These are phyloP conservation scores for Cyclophora albipunctata DNA, from an alignment of 2,888 invertebrate species.

Conservation along the genomic window DNA sequence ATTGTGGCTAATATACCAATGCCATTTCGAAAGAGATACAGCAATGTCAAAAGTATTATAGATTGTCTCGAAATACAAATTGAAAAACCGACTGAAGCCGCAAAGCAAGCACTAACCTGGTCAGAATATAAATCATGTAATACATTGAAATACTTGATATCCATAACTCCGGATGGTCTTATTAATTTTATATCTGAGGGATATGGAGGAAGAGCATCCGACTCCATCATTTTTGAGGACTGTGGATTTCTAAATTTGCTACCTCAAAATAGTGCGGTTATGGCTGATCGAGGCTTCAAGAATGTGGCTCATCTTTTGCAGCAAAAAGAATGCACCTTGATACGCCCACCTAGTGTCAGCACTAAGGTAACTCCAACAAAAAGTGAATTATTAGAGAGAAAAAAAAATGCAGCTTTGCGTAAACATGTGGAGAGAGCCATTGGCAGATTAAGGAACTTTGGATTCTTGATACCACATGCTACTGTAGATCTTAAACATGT, in stretches of 20 bases:
- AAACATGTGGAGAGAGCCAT: conserved; percentile 17
- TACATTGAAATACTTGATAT: conserved; percentile 30
- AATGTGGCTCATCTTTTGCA: conserved; percentile 9
- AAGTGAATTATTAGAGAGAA: conserved; percentile 5
- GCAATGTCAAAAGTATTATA: conserved; percentile 21
- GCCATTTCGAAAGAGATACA: conserved; percentile 8
- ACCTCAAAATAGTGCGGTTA: conserved; percentile 2
- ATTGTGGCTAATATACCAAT: background rate
- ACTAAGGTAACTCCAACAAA: background rate
- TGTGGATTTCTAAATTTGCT: conserved; percentile 7
- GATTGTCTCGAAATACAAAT: conserved; percentile 32
- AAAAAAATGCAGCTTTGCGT: conserved; percentile 10
- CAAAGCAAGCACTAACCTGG: conserved; percentile 27
- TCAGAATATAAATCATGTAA: conserved; percentile 30
- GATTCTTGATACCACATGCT: conserved; percentile 3
- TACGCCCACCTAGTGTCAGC: conserved; percentile 14
- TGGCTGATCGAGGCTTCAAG: conserved; percentile 19
- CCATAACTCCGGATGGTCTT: conserved; percentile 28
- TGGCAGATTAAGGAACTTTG: conserved; percentile 8
- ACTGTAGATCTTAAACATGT: conserved; percentile 1
- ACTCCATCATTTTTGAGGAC: conserved; percentile 13
- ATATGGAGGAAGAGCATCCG: conserved; percentile 25
- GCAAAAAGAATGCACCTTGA: conserved; percentile 2
- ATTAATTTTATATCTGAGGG: conserved; percentile 35
- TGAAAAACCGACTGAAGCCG: conserved; percentile 25